Percentiles rank a stretch among this genome's conserved stretches.
phyloP scores from a whole-genome alignment of 2,888 invertebrate species.

The Halictus quadricinctus region DNA sequence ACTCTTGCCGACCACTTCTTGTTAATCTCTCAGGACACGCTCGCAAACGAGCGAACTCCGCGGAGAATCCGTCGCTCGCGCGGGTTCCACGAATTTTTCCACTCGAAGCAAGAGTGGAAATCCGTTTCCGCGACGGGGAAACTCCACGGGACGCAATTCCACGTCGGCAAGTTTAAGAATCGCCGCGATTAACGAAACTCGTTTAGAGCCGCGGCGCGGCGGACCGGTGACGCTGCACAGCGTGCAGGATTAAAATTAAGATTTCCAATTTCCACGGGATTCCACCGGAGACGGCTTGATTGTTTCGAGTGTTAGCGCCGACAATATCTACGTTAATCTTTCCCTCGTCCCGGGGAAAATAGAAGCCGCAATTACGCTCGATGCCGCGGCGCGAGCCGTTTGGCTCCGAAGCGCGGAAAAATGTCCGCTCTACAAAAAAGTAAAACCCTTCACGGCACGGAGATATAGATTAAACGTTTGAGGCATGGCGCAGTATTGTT shows the following conservation, averaged over 20 bases:
- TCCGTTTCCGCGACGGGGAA: background rate
- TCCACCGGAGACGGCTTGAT: background rate
- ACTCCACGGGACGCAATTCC: slow-evolving; percentile 18
- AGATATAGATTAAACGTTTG: background rate
- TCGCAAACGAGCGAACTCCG: slow-evolving; percentile 38
- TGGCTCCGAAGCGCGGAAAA: background rate
- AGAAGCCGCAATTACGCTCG: slow-evolving; percentile 10
- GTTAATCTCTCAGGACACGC: slow-evolving; percentile 34
- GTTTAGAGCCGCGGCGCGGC: background rate
- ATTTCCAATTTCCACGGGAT: slow-evolving; percentile 18
- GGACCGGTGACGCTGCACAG: background rate
- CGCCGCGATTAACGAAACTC: slow-evolving; percentile 47
- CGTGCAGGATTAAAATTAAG: slow-evolving; percentile 32
- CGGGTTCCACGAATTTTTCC: slow-evolving; percentile 13
- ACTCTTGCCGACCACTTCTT: slow-evolving; percentile 32
- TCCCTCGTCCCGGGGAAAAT: background rate
- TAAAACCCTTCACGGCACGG: background rate
- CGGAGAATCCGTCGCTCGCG: background rate
- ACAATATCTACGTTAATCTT: slow-evolving; percentile 16
- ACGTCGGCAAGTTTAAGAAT: slow-evolving; percentile 30
- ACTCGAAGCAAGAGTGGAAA: background rate
- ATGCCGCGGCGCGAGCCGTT: background rate
- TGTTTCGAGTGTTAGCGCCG: slow-evolving; percentile 4
- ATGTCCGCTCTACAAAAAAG: background rate
- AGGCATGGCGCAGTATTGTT: too few relatives aligned